Conservation (phyloP, 2,113 vertebrate species). For the Beaufortia kweichowensis region DNA sequence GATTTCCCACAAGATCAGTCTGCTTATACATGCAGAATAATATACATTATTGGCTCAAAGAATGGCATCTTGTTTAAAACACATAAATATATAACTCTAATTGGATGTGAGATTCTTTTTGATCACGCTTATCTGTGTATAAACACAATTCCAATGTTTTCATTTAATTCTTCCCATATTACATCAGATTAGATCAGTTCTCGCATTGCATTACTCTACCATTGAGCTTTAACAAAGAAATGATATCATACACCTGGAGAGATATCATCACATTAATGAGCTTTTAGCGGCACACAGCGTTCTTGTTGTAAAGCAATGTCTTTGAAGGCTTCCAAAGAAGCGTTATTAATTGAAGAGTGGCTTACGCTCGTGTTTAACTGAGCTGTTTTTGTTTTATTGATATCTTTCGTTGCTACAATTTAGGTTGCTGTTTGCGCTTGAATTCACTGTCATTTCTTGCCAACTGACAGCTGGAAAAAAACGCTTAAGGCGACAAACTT, state of each 20-base stretch:
- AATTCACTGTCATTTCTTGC: not conserved
- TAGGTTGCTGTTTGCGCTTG: not conserved
- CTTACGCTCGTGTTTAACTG: not conserved
- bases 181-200: not conserved
- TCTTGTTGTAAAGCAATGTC: not conserved
- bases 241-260: not conserved
- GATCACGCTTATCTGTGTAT: not conserved
- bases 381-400: not conserved
- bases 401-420: not conserved
- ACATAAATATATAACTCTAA: not conserved
- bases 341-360: not conserved
- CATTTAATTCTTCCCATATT: not conserved
- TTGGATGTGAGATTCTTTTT: not conserved
- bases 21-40: too few relatives aligned
- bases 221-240: not conserved
- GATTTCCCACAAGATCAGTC: too few relatives aligned
- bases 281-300: not conserved
- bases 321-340: not conserved
- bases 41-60: not conserved
- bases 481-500: not conserved
- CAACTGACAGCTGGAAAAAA: not conserved
- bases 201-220: not conserved
- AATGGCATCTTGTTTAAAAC: not conserved
- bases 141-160: not conserved
- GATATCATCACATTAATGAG: constrained; percentile 11